Base-by-base conservation (phyloP, 2,113 vertebrate species). In the Passerina amoena region DNA sequence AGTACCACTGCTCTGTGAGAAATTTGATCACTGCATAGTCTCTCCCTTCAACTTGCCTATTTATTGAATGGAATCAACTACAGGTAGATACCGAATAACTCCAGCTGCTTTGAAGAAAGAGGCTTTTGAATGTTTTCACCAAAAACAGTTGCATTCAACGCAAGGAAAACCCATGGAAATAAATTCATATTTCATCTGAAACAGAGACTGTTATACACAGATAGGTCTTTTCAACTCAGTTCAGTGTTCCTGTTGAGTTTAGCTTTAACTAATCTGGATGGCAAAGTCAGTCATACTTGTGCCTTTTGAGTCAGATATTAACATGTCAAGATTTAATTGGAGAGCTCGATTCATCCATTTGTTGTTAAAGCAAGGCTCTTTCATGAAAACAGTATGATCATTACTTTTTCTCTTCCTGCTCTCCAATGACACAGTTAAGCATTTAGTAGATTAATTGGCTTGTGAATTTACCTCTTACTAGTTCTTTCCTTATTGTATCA, bases 301-400 rank as follows among this genome's bases (percentile, higher is more conserved):
- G 42, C n/a, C 27, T 87, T 96, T 92, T 59, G 16, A 83, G 31
- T 92, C 6, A 5, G 60, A 82, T 79, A 95, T 90, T 92, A 96
- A 86, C 54, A 61, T 76, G 83, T 90, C 93, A 95, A 51, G 86
- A 95, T 94, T 95, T 90, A 90, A 95, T 91, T 9, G 3, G 56
- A 84, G 71, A 93, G 64, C 78, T 94, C 54, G 83, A 94, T 59
- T 95, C 80, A 96, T 73, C 90, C 11, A 10, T 93, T 57, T 83
- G 35, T 70, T 96, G 51, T 96, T 83, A 89, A 91, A 97, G 51
- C 66, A 95, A 94, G 51, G 63, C 53, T 93, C 54, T 90, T 82
- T 84, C 84, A 71, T 88, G 77, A 13, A 75, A 92, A 82, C 33
- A 13, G 12, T 80, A 45, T 82, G 54, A 44, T 95, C 48, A 40